Evolutionary conservation across 2,888 invertebrate genomes (phyloP).

Genomic region (Oithona nana): DNA sequence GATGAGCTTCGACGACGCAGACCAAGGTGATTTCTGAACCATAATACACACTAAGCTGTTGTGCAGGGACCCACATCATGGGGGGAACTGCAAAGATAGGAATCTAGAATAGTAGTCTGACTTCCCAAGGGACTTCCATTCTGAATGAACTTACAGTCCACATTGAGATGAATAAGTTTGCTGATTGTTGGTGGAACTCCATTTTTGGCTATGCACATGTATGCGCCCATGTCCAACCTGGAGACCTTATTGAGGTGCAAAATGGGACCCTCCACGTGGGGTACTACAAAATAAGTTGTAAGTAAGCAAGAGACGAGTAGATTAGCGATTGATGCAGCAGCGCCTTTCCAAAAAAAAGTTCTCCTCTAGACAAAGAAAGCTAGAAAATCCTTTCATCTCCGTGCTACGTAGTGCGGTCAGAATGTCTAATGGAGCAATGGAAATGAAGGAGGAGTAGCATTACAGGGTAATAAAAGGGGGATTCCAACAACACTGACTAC

Average conservation of each 20-base stretch:
- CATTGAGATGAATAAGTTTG: slow-evolving; percentile 65
- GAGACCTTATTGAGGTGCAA: slow-evolving; percentile 66
- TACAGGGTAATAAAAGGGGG: no score
- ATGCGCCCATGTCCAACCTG: slow-evolving; percentile 73
- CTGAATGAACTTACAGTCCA: slow-evolving; percentile 51
- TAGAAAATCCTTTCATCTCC: neutral
- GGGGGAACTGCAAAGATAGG: slow-evolving; percentile 46
- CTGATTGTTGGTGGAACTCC: slow-evolving; percentile 72
- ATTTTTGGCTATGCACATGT: slow-evolving; percentile 35
- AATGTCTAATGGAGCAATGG: neutral
- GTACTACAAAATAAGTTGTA: slow-evolving; percentile 31
- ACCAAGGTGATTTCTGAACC: slow-evolving; percentile 54
- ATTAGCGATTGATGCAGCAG: neutral
- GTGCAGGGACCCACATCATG: slow-evolving; percentile 67
- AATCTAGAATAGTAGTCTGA: slow-evolving; percentile 14
- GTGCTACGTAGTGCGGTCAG: neutral
- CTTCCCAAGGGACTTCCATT: neutral
- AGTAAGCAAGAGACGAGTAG: neutral
- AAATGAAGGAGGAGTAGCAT: no score
- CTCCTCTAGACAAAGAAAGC: neutral
- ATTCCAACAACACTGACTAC: no score
- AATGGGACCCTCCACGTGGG: slow-evolving; percentile 64
- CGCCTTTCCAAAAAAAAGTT: neutral
- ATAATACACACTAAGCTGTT: slow-evolving; percentile 55
- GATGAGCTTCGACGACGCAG: slow-evolving; percentile 53